Base-by-base conservation (phyloP, 2,797 vertebrate species). In the Pelodytes ibericus region DNA sequence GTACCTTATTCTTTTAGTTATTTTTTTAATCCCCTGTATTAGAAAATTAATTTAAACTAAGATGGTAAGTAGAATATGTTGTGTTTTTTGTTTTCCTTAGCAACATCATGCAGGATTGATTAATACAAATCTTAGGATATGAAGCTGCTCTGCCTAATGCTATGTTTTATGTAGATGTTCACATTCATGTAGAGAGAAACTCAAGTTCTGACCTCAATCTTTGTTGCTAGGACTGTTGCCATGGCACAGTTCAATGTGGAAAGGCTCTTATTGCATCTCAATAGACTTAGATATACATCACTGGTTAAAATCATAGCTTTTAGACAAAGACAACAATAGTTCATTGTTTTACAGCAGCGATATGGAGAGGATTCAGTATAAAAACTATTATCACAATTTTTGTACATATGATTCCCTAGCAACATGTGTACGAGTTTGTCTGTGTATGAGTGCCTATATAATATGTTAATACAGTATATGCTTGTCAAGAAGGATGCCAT, bases 151-250 rank as follows among this genome's bases (percentile, higher is more conserved):
- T 41, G 2, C 6, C 25, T 57, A 64, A 64, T 59, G 26, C 36
- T 25, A 29, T 65, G 56, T 63, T 71, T 71, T 49, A 71, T 71
- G 60, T 47, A 77, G 60, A 65, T 71, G 64, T 60, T 44, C 47
- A 53, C 39, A 72, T 66, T 63, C 75, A 72, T 60, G 68, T 65
- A 27, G 53, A 61, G 36, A 53, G 31, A 70, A 62, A 36, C 31
- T 71, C 20, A 3, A 58, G 36, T 65, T 41, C 62, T 76, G 66
- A 76, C 74, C 59, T 76, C 31, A 76, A 61, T 74, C 71, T 68
- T 77, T 72, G 61, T 77, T 77, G 75, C 69, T 72, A 72, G 27
- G 61, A 70, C 74, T 62, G 74, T 75, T 75, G 65, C 66, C 74
- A 75, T 75, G 65, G 69, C 68, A 69, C 41, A 66, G 33, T 77